Percentiles rank a stretch among this genome's conserved stretches.
Evolutionary conservation across 2,113 vertebrate species (phyloP).

Genomic region (Salvelinus sp.): DNA sequence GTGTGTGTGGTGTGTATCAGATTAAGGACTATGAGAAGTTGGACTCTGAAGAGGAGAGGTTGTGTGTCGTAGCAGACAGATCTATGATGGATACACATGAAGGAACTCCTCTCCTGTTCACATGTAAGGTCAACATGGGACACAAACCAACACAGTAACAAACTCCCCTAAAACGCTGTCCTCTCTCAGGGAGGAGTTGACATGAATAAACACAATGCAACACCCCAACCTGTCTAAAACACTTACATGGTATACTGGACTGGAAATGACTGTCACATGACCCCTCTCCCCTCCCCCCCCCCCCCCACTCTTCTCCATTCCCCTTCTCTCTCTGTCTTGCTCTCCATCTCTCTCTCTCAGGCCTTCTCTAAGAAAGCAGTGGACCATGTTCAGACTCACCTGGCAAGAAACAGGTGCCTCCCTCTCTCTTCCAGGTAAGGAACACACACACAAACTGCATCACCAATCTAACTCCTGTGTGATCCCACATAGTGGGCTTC

Average conservation of each 20-base stretch:
- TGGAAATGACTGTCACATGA: not conserved
- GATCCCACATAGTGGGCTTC: too few species aligned
- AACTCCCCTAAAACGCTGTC: too few species aligned
- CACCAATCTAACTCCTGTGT: not conserved
- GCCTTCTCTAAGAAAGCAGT: conserved; percentile 94
- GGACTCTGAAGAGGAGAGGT: conserved; percentile 89
- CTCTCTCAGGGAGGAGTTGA: not conserved
- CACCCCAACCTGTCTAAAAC: too few species aligned
- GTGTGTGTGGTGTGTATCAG: conserved; percentile 29
- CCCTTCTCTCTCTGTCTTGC: conserved; percentile 14
- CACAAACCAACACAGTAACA: too few species aligned
- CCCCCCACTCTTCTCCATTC: not conserved
- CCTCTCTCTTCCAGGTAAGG: conserved; percentile 92
- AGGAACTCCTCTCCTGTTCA: conserved; percentile 94
- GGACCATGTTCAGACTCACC: conserved; percentile 91
- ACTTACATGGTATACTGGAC: too few species aligned
- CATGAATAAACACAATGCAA: not conserved
- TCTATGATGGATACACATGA: conserved; percentile 96
- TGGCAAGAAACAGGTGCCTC: conserved; percentile 92
- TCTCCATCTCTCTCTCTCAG: conserved; percentile 64
- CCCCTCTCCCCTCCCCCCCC: not conserved
- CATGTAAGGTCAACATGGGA: conserved; percentile 76
- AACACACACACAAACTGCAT: too few species aligned
- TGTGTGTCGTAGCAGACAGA: conserved; percentile 87
- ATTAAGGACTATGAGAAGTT: conserved; percentile 91